Evolutionary conservation across 2,888 invertebrate species (phyloP).

Genomic region (Sphaerophoria rueppellii): DNA sequence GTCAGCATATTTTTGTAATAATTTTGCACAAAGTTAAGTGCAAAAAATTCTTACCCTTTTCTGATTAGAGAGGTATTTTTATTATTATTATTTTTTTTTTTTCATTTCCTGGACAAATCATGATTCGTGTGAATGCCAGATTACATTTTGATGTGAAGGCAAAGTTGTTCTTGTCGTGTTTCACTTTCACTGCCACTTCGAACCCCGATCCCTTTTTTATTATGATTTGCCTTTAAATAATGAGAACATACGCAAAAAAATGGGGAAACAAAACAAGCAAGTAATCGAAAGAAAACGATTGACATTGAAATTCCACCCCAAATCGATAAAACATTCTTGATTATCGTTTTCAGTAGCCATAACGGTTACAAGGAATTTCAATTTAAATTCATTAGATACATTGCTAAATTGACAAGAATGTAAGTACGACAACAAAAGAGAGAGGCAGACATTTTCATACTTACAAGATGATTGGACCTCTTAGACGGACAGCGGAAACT

Average conservation of each 20-base stretch:
- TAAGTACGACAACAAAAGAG: neutral
- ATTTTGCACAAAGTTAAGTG: neutral
- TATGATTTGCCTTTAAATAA: neutral
- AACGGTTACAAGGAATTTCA: neutral
- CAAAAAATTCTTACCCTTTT: neutral
- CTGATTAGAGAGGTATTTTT: neutral
- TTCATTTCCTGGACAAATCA: slow-evolving; percentile 24
- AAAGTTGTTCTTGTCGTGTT: neutral
- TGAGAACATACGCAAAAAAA: neutral
- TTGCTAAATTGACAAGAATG: neutral
- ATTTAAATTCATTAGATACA: slow-evolving; percentile 9
- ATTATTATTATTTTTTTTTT: neutral
- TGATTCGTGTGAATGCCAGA: slow-evolving; percentile 23
- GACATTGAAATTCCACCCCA: slow-evolving; percentile 54
- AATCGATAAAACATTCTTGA: slow-evolving; percentile 52
- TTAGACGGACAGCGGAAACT: neutral
- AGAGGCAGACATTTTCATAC: neutral
- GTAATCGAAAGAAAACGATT: slow-evolving; percentile 16
- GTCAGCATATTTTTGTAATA: neutral
- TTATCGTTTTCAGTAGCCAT: slow-evolving; percentile 26
- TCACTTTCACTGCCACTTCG: neutral
- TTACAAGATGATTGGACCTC: neutral
- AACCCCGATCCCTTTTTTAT: slow-evolving; percentile 10
- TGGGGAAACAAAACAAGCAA: neutral
- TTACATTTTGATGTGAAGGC: slow-evolving; percentile 1